These are phyloP conservation scores for Sardinella longiceps DNA, from an alignment of 2,797 vertebrate species.

Conservation along the genomic window DNA sequence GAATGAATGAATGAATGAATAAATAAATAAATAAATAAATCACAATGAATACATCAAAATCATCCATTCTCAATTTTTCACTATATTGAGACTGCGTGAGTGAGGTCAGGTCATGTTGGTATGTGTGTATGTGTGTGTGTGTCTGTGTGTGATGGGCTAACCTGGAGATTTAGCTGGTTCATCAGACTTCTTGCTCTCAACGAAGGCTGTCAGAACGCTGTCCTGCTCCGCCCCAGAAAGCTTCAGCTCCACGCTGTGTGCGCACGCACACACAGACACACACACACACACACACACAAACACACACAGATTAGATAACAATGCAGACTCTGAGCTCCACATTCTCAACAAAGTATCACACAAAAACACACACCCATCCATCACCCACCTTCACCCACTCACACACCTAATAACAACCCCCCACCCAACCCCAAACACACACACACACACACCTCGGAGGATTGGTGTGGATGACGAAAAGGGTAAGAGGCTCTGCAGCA, in stretches of 20 bases:
- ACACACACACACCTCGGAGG: constrained; percentile 62
- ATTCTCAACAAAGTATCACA: too few relatives aligned
- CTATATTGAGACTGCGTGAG: too few relatives aligned
- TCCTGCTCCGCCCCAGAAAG: constrained; percentile 55
- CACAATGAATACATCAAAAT: too few relatives aligned
- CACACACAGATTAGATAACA: constrained; percentile 12
- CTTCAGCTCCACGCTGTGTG: constrained; percentile 56
- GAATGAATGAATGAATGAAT: too few relatives aligned
- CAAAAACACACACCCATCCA: constrained; percentile 4
- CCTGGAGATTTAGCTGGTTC: neutral
- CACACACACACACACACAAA: constrained; percentile 30
- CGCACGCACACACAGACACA: constrained; percentile 25
- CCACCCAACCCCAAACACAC: neutral
- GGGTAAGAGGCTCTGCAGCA: constrained; percentile 65
- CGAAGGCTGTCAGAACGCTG: constrained; percentile 48
- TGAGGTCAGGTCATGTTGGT: too few relatives aligned
- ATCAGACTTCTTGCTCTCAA: neutral
- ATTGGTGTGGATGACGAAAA: constrained; percentile 73
- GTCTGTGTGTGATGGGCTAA: neutral
- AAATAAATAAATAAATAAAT: too few relatives aligned
- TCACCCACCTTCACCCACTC: neutral
- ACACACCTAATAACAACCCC: too few relatives aligned
- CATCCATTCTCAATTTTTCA: too few relatives aligned
- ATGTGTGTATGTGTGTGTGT: neutral
- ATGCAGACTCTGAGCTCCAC: too few relatives aligned